These are phyloP conservation scores for Accipiter virgatus DNA, from an alignment of 2,113 vertebrate genomes.

Conservation along the genomic window DNA sequence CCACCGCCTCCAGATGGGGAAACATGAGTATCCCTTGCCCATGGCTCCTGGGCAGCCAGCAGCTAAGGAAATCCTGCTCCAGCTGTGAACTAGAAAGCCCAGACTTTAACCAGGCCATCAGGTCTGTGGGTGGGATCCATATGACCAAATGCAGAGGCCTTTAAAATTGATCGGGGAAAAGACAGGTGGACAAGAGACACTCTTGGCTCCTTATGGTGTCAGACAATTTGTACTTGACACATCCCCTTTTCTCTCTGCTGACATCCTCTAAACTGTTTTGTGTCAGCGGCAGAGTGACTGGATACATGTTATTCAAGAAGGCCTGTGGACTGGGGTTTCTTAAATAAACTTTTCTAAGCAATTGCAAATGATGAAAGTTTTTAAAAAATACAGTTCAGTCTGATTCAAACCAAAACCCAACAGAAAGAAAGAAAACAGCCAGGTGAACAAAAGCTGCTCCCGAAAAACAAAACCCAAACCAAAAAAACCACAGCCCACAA, in stretches of 20 bases:
- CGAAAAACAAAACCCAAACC: background rate
- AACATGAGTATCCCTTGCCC: background rate
- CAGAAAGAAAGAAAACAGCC: background rate
- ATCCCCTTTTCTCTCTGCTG: background rate
- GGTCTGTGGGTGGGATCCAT: background rate
- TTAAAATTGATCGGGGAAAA: background rate
- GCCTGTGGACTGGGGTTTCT: background rate
- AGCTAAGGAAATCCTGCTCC: background rate
- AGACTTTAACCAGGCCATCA: background rate
- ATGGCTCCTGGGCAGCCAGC: background rate
- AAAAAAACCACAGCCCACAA: accelerated
- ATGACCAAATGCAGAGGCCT: background rate
- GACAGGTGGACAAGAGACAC: background rate
- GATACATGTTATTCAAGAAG: background rate
- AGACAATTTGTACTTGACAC: background rate
- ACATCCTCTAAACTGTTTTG: background rate
- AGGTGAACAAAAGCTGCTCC: background rate
- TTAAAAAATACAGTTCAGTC: background rate
- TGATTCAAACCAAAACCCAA: background rate
- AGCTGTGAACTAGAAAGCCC: background rate
- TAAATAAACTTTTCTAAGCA: background rate
- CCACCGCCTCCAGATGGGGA: background rate
- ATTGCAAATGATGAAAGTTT: background rate
- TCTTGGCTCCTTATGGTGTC: background rate
- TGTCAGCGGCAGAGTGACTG: background rate